Conservation (phyloP, 2,113 vertebrate species). For the Geococcyx californianus region DNA sequence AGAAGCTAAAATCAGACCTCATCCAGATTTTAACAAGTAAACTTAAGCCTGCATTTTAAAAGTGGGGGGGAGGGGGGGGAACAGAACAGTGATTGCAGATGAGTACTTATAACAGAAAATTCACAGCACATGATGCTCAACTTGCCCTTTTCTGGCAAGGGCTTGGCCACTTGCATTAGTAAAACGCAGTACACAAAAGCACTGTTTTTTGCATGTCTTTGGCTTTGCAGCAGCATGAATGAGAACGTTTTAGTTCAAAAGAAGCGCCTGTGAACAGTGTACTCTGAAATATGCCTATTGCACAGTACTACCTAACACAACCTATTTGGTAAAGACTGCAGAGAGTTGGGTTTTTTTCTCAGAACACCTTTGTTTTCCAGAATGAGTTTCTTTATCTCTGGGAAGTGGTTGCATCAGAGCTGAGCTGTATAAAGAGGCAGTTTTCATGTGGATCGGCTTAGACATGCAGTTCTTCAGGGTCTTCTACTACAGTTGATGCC, state of each 20-base stretch:
- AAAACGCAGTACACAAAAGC: background rate
- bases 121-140: background rate
- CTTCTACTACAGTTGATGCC: background rate
- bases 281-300: background rate
- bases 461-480: background rate
- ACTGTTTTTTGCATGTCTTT: background rate
- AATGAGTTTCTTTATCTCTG: background rate
- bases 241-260: background rate
- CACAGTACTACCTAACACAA: background rate
- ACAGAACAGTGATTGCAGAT: background rate
- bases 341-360: background rate
- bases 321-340: background rate
- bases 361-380: background rate
- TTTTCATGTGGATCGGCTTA: background rate
- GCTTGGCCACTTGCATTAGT: background rate
- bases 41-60: background rate
- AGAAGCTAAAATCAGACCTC: background rate
- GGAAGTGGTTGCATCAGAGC: background rate
- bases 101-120: background rate
- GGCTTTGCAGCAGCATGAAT: background rate
- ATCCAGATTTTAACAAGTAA: background rate
- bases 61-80: no score
- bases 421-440: background rate
- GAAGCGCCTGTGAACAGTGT: background rate
- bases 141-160: background rate